Base-by-base conservation (phyloP, 2,888 invertebrate species). In the Caenorhabditis plicata region DNA sequence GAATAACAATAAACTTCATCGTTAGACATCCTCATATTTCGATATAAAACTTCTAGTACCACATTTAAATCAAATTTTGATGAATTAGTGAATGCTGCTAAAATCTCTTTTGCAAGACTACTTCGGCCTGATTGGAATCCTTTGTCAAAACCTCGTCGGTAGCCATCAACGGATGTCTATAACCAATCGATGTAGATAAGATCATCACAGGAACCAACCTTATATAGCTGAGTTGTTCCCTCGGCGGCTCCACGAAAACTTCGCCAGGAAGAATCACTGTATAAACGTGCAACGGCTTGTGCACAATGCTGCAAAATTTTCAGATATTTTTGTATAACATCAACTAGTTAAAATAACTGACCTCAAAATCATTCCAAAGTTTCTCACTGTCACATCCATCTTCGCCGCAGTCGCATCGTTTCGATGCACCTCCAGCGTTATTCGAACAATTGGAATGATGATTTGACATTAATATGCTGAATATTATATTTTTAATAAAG, bases 141-240 rank as follows among this genome's bases (percentile, higher is more conserved):
- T 25, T 64, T 69, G 17, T 73, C 74, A 49, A 61, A 68, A 9
- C 69, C 71, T 26, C 64, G 64, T n/a, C 69, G 68, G 33, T 70
- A 67, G 4, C 61, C 55, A 20, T 74, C 76, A 13, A 73, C 45
- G 22, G 68, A 62, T 1, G 56, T 60, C 68, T 68, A 33, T 20
- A 56, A 55, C 9, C 17, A 13, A 4, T 2, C 29, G 29, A 7
- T 9, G 7, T n/a, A 33, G 15, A 41, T 20, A 1, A 25, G 29
- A 42, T 9, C 19, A 32, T 8, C 20, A 17, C 9, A 22, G 9
- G 9, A 2, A 26, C 66, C 49, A 26, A 68, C 73, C 60, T 73
- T 74, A 51, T 78, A 78, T 22, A 78, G 56, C 41, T 76, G 77
- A 13, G 78, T 78, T 4, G 77, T 75, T 23, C 70, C 64, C 17